Evolutionary conservation across 2,888 invertebrate species (phyloP).

Genomic region (Cephus spinipes): DNA sequence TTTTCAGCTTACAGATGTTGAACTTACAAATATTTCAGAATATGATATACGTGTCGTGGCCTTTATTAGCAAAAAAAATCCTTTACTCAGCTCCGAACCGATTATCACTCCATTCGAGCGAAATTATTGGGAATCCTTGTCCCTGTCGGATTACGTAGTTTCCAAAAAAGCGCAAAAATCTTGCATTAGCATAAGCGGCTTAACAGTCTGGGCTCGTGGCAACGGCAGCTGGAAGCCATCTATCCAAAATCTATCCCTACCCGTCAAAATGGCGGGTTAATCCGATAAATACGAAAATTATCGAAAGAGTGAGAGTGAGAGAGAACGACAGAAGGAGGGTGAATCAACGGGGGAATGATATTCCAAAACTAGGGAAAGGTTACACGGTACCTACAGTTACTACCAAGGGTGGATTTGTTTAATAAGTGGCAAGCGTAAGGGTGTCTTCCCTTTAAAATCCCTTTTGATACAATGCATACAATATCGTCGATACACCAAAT

Average conservation of each 20-base stretch:
- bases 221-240: constrained; percentile 55
- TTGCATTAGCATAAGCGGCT: constrained; percentile 60
- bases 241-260: constrained; percentile 59
- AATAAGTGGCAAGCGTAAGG: constrained; percentile 4
- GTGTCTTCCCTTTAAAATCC: constrained; percentile 6
- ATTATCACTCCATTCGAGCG: constrained; percentile 50
- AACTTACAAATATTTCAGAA: not conserved
- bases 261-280: constrained; percentile 52
- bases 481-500: not conserved
- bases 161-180: constrained; percentile 64
- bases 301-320: constrained; percentile 26
- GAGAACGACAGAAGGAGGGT: not conserved
- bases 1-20: not conserved
- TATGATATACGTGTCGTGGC: not conserved
- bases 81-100: constrained; percentile 12
- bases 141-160: constrained; percentile 52
- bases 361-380: constrained; percentile 4
- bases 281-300: constrained; percentile 65
- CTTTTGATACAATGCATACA: not conserved
- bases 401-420: not conserved
- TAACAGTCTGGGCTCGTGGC: constrained; percentile 47
- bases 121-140: constrained; percentile 53
- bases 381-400: not conserved
- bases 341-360: not conserved
- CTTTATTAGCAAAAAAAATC: not conserved